Percentiles rank a stretch among this genome's conserved stretches.
Conservation (phyloP, 2,113 vertebrate genomes). For the Garra rufa region DNA sequence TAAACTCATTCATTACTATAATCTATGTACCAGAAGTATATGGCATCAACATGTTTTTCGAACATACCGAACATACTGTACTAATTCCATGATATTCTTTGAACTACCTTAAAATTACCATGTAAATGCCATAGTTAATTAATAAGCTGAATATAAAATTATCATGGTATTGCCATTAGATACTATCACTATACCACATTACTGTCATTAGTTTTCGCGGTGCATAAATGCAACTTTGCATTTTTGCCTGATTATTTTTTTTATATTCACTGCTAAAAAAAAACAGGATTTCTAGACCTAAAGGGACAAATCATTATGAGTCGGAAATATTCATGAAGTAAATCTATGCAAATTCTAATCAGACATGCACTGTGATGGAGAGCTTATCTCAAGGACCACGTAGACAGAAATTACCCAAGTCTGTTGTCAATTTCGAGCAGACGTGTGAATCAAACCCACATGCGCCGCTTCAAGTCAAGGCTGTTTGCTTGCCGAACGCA, state of each 20-base stretch:
- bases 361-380: constrained; percentile 12
- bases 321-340: constrained; percentile 20
- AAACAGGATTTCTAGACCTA: not conserved
- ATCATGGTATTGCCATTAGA: not conserved
- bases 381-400: constrained; percentile 28
- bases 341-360: constrained; percentile 31
- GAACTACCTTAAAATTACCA: not conserved
- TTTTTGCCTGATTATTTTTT: not conserved
- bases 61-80: too few relatives aligned
- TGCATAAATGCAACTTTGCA: not conserved
- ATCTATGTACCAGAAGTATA: not conserved
- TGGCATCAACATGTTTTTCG: not conserved
- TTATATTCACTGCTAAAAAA: not conserved
- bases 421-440: constrained; percentile 18
- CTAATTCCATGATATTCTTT: not conserved
- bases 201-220: not conserved
- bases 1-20: not conserved
- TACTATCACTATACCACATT: not conserved
- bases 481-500: constrained; percentile 33
- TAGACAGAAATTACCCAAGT: constrained; percentile 23
- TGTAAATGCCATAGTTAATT: not conserved
- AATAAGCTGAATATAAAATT: not conserved
- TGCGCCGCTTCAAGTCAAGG: not conserved
- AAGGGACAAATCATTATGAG: constrained; percentile 33
- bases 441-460: constrained; percentile 14